Base-by-base conservation (phyloP, 2,797 vertebrate species). In the Lepilemur septentrionalis region DNA sequence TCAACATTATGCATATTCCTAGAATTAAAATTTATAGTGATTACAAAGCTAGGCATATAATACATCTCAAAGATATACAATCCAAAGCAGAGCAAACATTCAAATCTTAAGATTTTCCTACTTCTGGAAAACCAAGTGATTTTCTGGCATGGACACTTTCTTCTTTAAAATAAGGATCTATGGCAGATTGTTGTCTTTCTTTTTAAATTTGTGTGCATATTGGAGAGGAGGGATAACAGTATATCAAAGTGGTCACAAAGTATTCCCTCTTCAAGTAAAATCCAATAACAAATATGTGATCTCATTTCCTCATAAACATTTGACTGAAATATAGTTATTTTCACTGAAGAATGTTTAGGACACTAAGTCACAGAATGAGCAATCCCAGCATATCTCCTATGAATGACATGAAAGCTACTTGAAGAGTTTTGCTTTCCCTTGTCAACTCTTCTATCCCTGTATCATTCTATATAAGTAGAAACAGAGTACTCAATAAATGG, bases 11-110 rank as follows among this genome's bases (percentile, higher is more conserved):
- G 91, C 95, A 90, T 98, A 98, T 97, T 98, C 97, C 93, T 96
- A 89, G 85, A 95, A 97, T 98, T 98, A 98, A 98, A 98, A 98
- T 97, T 98, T 98, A 98, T 97, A 98, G 95, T 97, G 97, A 98
- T 98, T 98, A 98, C 91, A 97, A 98, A 97, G 97, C 97, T 97
- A 98, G 97, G 97, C 46, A 96, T 97, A 98, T 92, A 95, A 98
- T 93, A 93, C 96, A 97, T 97, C 96, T 93, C 97, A 96, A 98
- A 98, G 95, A 98, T 97, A 98, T 96, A 98, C 90, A 97, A 79
- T 97, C 95, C 94, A 90, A 97, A 98, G 92, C 76, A 98, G 92
- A 98, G 93, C 97, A 91, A 97, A 98, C 83, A 98, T 97, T 98
- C 93, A 97, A 98, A 98, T 97, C 89, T 98, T 97, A 97, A 98